phyloP scores from a whole-genome alignment of 35 echinoderm and acorn worm species.

The Holothuria glaberrima region DNA sequence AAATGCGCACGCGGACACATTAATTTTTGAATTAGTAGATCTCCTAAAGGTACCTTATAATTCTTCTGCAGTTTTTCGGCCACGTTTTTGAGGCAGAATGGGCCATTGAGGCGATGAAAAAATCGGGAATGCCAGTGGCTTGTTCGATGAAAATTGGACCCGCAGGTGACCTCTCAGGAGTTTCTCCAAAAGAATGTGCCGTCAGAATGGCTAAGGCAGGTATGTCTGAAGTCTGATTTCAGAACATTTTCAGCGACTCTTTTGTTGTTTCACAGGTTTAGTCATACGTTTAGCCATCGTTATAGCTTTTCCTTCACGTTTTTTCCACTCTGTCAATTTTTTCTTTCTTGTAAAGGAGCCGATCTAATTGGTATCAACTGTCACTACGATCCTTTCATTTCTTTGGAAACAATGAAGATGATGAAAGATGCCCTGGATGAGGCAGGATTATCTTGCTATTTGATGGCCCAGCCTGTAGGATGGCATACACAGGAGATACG shows the following conservation, averaged over 20 bases:
- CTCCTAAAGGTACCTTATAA: too few species aligned
- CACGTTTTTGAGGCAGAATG: conserved; percentile 68
- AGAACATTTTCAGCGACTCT: too few species aligned
- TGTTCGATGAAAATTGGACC: conserved; percentile 61
- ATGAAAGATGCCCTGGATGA: conserved; percentile 73
- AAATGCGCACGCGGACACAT: too few species aligned
- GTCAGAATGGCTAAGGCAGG: conserved; percentile 76
- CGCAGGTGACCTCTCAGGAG: conserved; percentile 35
- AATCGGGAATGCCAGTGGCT: conserved; percentile 41
- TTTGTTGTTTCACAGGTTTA: too few species aligned
- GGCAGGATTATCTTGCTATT: conserved; percentile 34
- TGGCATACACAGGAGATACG: conserved; percentile 67
- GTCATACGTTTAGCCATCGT: too few species aligned
- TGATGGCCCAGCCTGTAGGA: conserved; percentile 65
- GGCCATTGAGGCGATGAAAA: conserved; percentile 77
- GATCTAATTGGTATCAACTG: conserved; percentile 84
- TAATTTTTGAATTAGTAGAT: too few species aligned
- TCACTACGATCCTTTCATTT: conserved; percentile 75
- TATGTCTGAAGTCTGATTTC: neutral
- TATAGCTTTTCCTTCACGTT: too few species aligned
- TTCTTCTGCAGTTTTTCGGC: conserved; percentile 66
- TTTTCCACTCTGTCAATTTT: neutral
- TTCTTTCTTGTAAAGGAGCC: conserved; percentile 62
- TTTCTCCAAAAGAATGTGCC: conserved; percentile 51
- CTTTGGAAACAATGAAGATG: conserved; percentile 57